These are phyloP conservation scores for Rhorus exstirpatorius DNA, from an alignment of 2,888 invertebrate genomes.

Conservation along the genomic window DNA sequence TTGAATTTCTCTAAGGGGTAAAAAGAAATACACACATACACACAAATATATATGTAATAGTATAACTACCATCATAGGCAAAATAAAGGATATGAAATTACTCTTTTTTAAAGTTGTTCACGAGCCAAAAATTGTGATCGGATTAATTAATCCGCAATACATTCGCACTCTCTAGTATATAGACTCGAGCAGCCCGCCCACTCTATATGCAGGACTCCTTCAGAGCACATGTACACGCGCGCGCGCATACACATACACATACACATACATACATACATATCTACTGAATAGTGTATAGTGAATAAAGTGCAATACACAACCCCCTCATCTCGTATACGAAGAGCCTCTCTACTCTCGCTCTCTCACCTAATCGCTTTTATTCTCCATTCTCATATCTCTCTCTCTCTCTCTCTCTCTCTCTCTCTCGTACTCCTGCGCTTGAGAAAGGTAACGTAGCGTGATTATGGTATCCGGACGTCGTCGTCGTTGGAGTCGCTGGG, in stretches of 20 bases:
- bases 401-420: slow-evolving; percentile 35
- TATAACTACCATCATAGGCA: background rate
- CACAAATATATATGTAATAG: background rate
- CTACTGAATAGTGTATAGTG: slow-evolving; percentile 24
- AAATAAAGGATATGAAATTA: slow-evolving; percentile 11
- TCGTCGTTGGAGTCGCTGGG: slow-evolving; percentile 46
- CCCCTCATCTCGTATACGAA: slow-evolving; percentile 53
- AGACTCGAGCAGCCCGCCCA: slow-evolving; percentile 70
- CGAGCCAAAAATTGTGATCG: slow-evolving; percentile 45
- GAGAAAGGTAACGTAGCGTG: slow-evolving; percentile 74
- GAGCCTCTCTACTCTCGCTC: slow-evolving; percentile 49
- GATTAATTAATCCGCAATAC: slow-evolving; percentile 59
- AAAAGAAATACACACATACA: too few species aligned
- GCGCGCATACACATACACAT: too few species aligned
- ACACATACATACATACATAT: slow-evolving; percentile 13
- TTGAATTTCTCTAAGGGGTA: slow-evolving; percentile 16
- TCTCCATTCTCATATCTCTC: slow-evolving; percentile 50
- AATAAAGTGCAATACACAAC: slow-evolving; percentile 37
- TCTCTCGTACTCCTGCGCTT: slow-evolving; percentile 52
- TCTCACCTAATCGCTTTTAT: slow-evolving; percentile 66
- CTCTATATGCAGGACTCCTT: slow-evolving; percentile 36
- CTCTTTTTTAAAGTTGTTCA: slow-evolving; percentile 22
- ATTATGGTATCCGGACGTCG: slow-evolving; percentile 74
- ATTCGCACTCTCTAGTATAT: slow-evolving; percentile 39
- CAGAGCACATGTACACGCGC: slow-evolving; percentile 3